These are phyloP conservation scores for Albula glossodonta DNA, from an alignment of 2,113 vertebrate species.

Conservation along the genomic window DNA sequence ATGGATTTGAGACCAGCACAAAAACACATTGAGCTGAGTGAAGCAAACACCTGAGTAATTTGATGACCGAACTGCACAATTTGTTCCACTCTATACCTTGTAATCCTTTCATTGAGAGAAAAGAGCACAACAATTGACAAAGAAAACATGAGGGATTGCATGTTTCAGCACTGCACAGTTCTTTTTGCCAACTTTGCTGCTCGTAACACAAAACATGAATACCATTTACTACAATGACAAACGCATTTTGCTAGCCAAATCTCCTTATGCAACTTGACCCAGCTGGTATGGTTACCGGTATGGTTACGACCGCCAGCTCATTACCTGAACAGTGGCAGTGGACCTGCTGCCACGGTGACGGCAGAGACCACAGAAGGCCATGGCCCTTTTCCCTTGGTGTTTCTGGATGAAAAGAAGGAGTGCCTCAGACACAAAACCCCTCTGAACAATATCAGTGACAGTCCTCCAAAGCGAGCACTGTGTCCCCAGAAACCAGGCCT, in stretches of 20 bases:
- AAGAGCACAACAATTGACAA: not conserved
- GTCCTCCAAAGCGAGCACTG: not conserved
- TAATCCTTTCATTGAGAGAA: slow-evolving; percentile 9
- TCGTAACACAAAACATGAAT: too few relatives aligned
- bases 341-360: slow-evolving; percentile 24
- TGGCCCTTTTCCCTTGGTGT: not conserved
- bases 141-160: too few relatives aligned
- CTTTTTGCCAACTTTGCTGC: too few relatives aligned
- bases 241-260: not conserved
- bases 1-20: not conserved
- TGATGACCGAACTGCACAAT: not conserved
- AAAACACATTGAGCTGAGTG: not conserved
- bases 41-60: not conserved
- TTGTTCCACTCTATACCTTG: not conserved
- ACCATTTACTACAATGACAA: not conserved
- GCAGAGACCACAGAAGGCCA: slow-evolving; percentile 17
- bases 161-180: too few relatives aligned
- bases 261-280: not conserved
- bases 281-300: too few relatives aligned
- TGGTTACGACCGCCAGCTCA: not conserved
- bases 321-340: slow-evolving; percentile 15
- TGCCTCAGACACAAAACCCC: too few relatives aligned
- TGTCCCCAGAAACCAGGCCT: not conserved
- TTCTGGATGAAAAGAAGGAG: not conserved
- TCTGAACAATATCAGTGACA: not conserved